Conservation (phyloP, 2,888 invertebrate genomes). For the Caenorhabditis plicata region DNA sequence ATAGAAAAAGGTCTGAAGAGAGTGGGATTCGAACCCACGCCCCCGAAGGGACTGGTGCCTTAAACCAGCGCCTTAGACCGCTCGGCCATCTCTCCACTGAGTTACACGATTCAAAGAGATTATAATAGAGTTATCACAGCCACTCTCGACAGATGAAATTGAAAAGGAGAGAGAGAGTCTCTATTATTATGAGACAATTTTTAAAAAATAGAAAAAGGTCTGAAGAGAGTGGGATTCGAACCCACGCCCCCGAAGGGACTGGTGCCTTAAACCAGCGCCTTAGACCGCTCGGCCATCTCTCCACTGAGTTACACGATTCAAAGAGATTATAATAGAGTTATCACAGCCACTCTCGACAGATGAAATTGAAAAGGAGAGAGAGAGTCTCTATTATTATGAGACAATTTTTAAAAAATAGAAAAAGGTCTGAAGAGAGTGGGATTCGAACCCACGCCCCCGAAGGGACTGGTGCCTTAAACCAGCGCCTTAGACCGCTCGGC, state of each 20-base stretch:
- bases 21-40: conserved; percentile 86
- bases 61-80: conserved; percentile 82
- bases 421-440: conserved; percentile 71
- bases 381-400: no score
- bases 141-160: no score
- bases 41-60: conserved; percentile 81
- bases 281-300: conserved; percentile 69
- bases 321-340: no score
- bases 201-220: conserved; percentile 26
- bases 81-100: conserved; percentile 33
- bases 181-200: no score
- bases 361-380: no score
- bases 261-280: conserved; percentile 83
- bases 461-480: conserved; percentile 83
- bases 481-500: conserved; percentile 75
- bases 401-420: no score
- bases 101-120: no score
- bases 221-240: conserved; percentile 77
- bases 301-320: no score
- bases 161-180: no score
- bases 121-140: no score
- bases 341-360: no score
- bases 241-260: conserved; percentile 84
- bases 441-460: conserved; percentile 85
- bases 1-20: conserved; percentile 44